Base-by-base conservation (phyloP, 2,888 invertebrate species). In the Rhingia rostrata region DNA sequence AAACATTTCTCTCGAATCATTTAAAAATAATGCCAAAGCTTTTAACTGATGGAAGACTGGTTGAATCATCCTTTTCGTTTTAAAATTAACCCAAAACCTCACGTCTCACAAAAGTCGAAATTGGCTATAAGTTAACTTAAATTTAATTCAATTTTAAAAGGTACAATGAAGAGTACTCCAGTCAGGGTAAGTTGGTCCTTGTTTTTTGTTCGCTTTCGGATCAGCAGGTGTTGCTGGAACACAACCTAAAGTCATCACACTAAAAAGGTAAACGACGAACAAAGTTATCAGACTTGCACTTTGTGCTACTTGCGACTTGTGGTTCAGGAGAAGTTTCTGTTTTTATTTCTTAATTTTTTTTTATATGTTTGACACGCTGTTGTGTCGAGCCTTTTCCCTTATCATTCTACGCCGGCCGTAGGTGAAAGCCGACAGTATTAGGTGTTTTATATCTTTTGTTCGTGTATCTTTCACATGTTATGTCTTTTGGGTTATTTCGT, bases 261-360 rank as follows among this genome's bases (percentile, higher is more conserved):
- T 47, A 22, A 39, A 51, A 33, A 22, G 33, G 67, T 54, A 33
- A 45, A 22, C 22, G 22, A 10, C 53, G 43, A 54, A 66, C 43
- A 66, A 66, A 54, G 35, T 67, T 14, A 22, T 41, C 67, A 43
- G 22, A 54, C 54, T 67, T 67, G 67, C 54, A 67, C 43, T 35
- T 53, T 66, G 53, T 4, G 41, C 22, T 32, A 1, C 39, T 39
- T 9, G 6, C 6, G 39, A 7, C 39, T 39, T 6, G 10, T 39
- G 32, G 6, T 12, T 49, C 41, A 30, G 39, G 32, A 10, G 49
- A 39, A 10, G 6, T 9, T 39, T 39, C 10, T 39, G 1, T 39
- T 39, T 39, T 60, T 60, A 37, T 60, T n/a, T 12, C 6, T 39
- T 10, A 39, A 39, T 10, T 9, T 6, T 39, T 7, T 14, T 14